Evolutionary conservation across 92 coral and sea anemone genomes (phyloP).

Genomic region (Heteractis magnifica): DNA sequence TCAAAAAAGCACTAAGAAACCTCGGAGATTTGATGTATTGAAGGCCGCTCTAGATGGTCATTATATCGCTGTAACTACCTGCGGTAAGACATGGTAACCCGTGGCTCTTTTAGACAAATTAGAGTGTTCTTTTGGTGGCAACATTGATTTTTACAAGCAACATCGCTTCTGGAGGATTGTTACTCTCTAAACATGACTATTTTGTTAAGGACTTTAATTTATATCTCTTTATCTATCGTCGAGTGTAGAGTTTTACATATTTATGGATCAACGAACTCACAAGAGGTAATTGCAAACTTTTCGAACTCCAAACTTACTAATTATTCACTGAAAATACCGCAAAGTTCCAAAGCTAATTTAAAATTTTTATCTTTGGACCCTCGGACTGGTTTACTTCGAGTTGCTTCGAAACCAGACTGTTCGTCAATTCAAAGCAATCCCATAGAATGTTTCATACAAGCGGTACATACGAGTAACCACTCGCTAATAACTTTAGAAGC

Average conservation of each 20-base stretch:
- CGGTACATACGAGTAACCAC: conserved; percentile 51
- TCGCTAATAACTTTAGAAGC: conserved; percentile 32
- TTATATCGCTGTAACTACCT: not conserved
- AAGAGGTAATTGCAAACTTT: conserved; percentile 62
- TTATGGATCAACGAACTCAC: conserved; percentile 59
- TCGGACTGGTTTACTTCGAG: conserved; percentile 65
- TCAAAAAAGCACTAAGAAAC: conserved; percentile 14
- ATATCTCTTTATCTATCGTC: conserved; percentile 34
- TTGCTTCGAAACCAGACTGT: conserved; percentile 67
- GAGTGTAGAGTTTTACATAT: conserved; percentile 67
- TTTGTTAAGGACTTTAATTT: conserved; percentile 26
- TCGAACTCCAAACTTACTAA: conserved; percentile 41
- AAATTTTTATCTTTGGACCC: conserved; percentile 62
- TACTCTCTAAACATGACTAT: conserved; percentile 38
- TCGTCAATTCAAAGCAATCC: conserved; percentile 50
- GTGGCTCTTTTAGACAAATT: not conserved
- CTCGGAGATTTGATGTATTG: conserved; percentile 6
- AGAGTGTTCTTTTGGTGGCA: conserved; percentile 43
- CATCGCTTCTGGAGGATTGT: conserved; percentile 20
- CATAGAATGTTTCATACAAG: conserved; percentile 51
- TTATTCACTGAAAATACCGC: conserved; percentile 35
- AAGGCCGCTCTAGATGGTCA: not conserved
- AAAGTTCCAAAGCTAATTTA: conserved; percentile 35
- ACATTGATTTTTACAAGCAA: conserved; percentile 23
- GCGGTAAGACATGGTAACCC: conserved; percentile 6